Base-by-base conservation (phyloP, 2,113 vertebrate genomes). In the Aegithalos caudatus region DNA sequence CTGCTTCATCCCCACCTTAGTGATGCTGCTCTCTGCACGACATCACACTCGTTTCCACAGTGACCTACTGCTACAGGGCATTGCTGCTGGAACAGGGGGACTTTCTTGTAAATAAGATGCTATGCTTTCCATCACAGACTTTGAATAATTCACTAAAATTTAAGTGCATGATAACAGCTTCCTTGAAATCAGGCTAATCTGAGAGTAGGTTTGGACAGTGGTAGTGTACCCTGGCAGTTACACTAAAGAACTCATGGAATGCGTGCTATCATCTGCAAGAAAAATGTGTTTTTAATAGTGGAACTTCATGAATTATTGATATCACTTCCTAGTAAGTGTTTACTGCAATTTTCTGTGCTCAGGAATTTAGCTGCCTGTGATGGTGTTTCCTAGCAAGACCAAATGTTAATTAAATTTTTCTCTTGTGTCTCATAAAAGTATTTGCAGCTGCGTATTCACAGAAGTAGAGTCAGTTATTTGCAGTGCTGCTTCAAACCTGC, bases 121-220 rank as follows among this genome's bases (percentile, higher is more conserved):
- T 73, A 2, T 90, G 62, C 60, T 78, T 87, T 91, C 47, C 38
- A 5, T 88, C 51, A n/a, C 79, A 74, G 61, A 29, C 45, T 51
- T 89, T 69, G 79, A 94, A 86, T 90, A 91, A 95, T 95, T 94
- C 92, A 83, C 70, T 82, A 25, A 66, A 90, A 83, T 87, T 67
- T 38, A 69, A 81, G 53, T 58, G 80, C 47, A 10, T 21, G 35
- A 10, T 64, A 88, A 83, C 47, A 86, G 77, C 64, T 86, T 93
- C 53, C 33, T 86, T 6, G 1, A 38, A 81, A 27, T 88, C 50
- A 69, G 81, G 28, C 77, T 74, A 44, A 61, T 48, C 31, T 60
- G 71, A 90, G 38, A 29, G 37, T 7, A 3, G 5, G 20, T 81
- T 82, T 85, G 33, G 61, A 80, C 69, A 70, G 76, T 7, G 2